phyloP scores from a whole-genome alignment of 1,140 invertebrate genomes.

The Drosophila sproati region DNA sequence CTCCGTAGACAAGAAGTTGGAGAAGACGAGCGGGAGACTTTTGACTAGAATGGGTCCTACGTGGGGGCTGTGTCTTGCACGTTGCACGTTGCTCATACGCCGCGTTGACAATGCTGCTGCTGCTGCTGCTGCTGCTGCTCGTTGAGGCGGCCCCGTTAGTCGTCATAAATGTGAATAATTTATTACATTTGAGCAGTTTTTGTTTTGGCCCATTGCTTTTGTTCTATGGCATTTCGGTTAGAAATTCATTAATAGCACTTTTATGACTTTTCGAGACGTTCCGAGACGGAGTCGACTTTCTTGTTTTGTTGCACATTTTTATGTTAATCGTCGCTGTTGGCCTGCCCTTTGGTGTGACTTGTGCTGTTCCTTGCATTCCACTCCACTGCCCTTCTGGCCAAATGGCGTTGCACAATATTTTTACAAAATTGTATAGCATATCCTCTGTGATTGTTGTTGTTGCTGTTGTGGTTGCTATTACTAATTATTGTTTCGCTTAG shows the following conservation, averaged over 20 bases:
- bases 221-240: constrained; percentile 65
- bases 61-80: constrained; percentile 28
- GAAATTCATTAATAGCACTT: constrained; percentile 83
- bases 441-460: constrained; percentile 23
- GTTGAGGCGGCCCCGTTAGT: constrained; percentile 18
- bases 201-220: constrained; percentile 43
- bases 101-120: constrained; percentile 33
- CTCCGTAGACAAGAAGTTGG: constrained; percentile 39
- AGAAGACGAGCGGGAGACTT: background rate
- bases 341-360: constrained; percentile 41
- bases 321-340: constrained; percentile 72
- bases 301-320: constrained; percentile 76
- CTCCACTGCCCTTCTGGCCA: background rate
- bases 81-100: constrained; percentile 32
- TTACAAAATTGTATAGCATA: constrained; percentile 39
- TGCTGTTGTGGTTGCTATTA: constrained; percentile 55
- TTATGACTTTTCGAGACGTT: constrained; percentile 70
- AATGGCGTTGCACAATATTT: constrained; percentile 31
- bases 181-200: constrained; percentile 78
- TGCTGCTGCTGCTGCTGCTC: constrained; percentile 7
- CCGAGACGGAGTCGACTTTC: constrained; percentile 5
- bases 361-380: constrained; percentile 8
- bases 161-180: constrained; percentile 82
- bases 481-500: constrained; percentile 81
- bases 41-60: constrained; percentile 13